Evolutionary conservation across 35 echinoderm and acorn worm genomes (phyloP), one percentile per base, ranked within the genome.

Genomic region (Heliocidaris erythrogramma): DNA sequence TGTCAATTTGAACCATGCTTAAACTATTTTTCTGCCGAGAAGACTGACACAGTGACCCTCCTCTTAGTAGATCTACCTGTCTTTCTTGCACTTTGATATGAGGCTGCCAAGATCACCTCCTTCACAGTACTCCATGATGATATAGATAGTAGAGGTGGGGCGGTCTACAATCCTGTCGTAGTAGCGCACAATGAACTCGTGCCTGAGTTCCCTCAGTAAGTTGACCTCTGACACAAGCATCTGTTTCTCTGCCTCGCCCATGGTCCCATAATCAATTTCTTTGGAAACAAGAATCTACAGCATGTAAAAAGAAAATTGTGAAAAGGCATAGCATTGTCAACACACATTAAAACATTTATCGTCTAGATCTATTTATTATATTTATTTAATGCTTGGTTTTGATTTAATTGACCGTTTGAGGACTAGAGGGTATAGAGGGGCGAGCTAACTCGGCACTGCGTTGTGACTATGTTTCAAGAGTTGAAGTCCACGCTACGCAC

Each of bases 151-250:
- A 16, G 98, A 96, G 12, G 93, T 94, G 47, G 84, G 32, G 31
- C 95, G 94, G 86, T 99, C 97, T 31, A 99, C 95, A 24, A 99
- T 96, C 61, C 98, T 95, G 88, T 99, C 98, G 94, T 97, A 99
- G 59, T 97, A 97, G 32, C 97, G 94, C 6, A 97, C 96, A 7
- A 97, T 97, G 91, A 95, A 90, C 85, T 99, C 90, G 85, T 99
- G 98, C 21, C 96, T 97, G 32, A 99, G 93, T 60, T 96, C 97
- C 94, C 98, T 29, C 24, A 99, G 96, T 7, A 99, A 94, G 88
- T 99, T 99, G 21, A 99, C 98, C 59, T 99, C 98, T 9, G 97
- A 99, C 13, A 99, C 98, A 30, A 99, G 90, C 94, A 99, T 95
- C 90, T 99, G 96, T 65, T 99, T 99, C 85, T 99, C 98, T 17